Conservation (phyloP, 1,140 invertebrate genomes). For the Sarcophaga bullata region DNA sequence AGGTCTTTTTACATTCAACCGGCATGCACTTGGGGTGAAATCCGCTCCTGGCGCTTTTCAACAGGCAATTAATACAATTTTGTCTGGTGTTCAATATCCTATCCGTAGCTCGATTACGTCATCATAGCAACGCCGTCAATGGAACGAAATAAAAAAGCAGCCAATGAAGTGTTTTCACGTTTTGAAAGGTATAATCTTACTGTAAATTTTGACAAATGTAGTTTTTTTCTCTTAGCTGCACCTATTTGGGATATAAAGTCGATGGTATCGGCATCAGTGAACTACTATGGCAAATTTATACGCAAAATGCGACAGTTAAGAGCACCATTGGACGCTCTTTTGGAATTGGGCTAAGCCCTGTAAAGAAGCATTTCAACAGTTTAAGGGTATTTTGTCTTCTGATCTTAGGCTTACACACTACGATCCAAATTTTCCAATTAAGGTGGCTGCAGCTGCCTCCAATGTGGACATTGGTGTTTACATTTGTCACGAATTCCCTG, state of each 20-base stretch:
- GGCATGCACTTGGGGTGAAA: constrained; percentile 32
- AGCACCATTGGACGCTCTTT: constrained; percentile 39
- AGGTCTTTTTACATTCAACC: background rate
- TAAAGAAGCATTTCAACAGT: constrained; percentile 43
- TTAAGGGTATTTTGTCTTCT: constrained; percentile 43
- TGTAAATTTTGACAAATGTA: background rate
- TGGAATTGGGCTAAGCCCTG: constrained; percentile 44
- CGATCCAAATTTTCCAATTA: constrained; percentile 43
- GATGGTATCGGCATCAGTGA: constrained; percentile 60
- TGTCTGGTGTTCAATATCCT: background rate
- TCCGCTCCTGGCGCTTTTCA: constrained; percentile 39
- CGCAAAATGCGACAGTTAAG: constrained; percentile 5
- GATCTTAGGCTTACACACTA: constrained; percentile 48
- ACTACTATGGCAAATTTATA: constrained; percentile 65
- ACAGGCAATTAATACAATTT: constrained; percentile 27
- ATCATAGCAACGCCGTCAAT: background rate
- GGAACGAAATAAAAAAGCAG: background rate
- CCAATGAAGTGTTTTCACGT: background rate
- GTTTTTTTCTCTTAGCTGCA: background rate
- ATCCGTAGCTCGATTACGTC: constrained; percentile 26
- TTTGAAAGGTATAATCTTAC: background rate
- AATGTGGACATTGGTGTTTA: constrained; percentile 51
- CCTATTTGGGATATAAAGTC: constrained; percentile 62
- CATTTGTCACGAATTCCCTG: constrained; percentile 46
- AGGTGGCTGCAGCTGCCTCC: constrained; percentile 51